A percentile compares a stretch with the other conserved stretches of the same genome.
Conservation (phyloP, 2,113 vertebrate species). For the Anas platyrhynchos region DNA sequence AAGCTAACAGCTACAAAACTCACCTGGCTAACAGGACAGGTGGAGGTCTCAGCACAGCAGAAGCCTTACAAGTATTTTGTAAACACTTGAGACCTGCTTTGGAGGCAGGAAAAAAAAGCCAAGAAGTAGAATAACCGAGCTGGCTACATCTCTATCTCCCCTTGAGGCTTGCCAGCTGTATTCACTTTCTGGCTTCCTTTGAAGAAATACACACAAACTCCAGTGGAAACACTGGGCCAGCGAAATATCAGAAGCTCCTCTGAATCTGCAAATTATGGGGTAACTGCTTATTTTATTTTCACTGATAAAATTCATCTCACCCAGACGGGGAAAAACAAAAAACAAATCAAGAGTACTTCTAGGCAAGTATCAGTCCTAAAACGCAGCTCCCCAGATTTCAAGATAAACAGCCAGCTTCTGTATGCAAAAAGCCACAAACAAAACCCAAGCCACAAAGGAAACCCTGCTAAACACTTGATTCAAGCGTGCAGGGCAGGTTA, state of each 20-base stretch:
- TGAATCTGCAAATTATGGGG: accelerated
- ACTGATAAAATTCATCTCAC: accelerated
- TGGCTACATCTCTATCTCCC: neutral
- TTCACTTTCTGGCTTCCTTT: accelerated
- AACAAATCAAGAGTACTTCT: too few species aligned
- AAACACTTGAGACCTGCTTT: neutral
- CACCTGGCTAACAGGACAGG: neutral
- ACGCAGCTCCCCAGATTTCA: neutral
- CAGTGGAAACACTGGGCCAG: neutral
- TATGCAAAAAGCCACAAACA: neutral
- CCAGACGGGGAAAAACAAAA: neutral
- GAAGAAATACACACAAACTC: neutral
- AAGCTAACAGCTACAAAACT: neutral
- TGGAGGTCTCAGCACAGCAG: neutral
- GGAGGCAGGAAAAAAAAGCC: neutral
- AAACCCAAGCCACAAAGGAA: neutral
- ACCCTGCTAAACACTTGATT: accelerated
- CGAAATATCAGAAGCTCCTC: neutral
- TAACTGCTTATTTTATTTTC: neutral
- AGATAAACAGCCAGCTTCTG: neutral
- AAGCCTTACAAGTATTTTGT: neutral
- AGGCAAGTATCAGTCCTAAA: neutral
- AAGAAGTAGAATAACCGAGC: neutral
- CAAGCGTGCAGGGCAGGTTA: accelerated
- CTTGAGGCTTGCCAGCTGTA: neutral